Evolutionary conservation across 2,113 vertebrate species (phyloP).

Genomic region (Ramphastos sulfuratus): DNA sequence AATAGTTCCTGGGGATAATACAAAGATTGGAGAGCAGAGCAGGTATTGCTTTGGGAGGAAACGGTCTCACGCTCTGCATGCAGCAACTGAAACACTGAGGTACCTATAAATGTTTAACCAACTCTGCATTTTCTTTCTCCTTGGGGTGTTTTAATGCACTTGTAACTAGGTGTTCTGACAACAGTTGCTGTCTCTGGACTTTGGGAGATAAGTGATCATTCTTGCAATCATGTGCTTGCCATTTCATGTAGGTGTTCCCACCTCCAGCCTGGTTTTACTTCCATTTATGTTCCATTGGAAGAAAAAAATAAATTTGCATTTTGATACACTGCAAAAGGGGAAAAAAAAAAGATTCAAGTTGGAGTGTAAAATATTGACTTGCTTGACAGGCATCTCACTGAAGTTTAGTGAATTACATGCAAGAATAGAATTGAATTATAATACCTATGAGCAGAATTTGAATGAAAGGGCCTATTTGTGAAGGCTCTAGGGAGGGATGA

Average conservation of each 20-base stretch:
- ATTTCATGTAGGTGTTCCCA: not conserved
- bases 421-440: slow-evolving; percentile 24
- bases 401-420: slow-evolving; percentile 32
- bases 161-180: slow-evolving; percentile 14
- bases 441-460: not conserved
- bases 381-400: not conserved
- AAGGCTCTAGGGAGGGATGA: not conserved
- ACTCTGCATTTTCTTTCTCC: not conserved
- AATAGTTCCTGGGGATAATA: not conserved
- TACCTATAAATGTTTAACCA: slow-evolving; percentile 49
- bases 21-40: not conserved
- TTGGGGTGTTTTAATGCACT: not conserved
- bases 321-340: slow-evolving; percentile 21
- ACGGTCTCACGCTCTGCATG: not conserved
- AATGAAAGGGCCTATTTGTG: not conserved
- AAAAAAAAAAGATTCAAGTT: not conserved
- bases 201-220: not conserved
- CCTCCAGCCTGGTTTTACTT: slow-evolving; percentile 3
- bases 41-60: not conserved
- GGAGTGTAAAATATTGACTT: slow-evolving; percentile 42
- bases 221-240: not conserved
- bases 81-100: not conserved
- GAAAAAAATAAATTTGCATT: not conserved
- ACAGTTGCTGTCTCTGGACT: not conserved
- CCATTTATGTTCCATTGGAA: not conserved